Evolutionary conservation across 2,888 invertebrate species (phyloP), one percentile per base, ranked within the genome.

Genomic region (Phyllotreta striolata): DNA sequence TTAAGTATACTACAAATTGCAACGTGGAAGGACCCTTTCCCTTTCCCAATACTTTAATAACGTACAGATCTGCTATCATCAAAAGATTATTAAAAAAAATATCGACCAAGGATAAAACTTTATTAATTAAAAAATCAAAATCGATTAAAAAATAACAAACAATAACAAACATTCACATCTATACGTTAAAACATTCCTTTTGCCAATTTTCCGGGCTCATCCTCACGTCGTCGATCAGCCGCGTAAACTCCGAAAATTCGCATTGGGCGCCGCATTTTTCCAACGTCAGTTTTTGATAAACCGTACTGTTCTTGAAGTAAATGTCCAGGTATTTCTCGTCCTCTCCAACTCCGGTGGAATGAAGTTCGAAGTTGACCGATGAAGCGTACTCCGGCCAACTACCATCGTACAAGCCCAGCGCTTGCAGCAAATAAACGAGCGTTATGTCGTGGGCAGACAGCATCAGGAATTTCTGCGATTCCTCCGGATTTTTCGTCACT

Each of bases 381-480:
- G 91, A 84, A 0, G 87, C 82, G 67, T 89, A 91, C 0, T 85
- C 84, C 0, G 91, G 91, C 72, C 86, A 86, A 61, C 86, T 86
- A 5, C 82, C 79, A 65, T 89, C 84, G 70, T 84, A 92, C 35
- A 92, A 66, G 10, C 86, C 85, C 6, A 94, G 78, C 0, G 89
- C 85, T 77, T 88, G 88, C 1, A 93, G 82, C 38, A 93, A 71
- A 72, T 85, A 88, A 0, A 88, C 89, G 7, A 94, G 78, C 0
- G 91, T 93, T 1, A 88, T 85, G 76, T 94, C 94, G 74, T 94
- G 94, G 0, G 84, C 91, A 70, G 91, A 91, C 72, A 90, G 91
- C 55, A 92, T 83, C 74, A 87, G 85, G 41, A 92, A 67, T 66
- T 87, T 88, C 24, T 86, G 82, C 85, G 0, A 44, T 13, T 57